A percentile compares a stretch with the other conserved stretches of the same genome.
Conservation (phyloP, 1,140 invertebrate genomes). For the Ptiloglossa arizonensis region DNA sequence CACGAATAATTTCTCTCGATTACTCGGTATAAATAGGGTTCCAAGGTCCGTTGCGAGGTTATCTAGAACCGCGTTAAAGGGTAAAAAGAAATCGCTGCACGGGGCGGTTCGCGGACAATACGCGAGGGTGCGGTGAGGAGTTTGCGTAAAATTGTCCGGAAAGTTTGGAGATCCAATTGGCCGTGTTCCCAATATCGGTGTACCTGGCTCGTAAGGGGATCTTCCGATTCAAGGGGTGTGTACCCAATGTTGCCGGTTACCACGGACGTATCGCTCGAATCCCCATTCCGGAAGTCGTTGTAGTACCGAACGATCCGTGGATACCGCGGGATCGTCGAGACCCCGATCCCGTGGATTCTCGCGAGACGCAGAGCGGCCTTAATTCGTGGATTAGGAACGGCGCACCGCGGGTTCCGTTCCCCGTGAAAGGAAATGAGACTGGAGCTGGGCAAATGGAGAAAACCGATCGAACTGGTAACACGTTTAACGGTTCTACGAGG, state of each 20-base stretch:
- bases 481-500: neutral
- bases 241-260: conserved; percentile 7
- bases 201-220: conserved; percentile 25
- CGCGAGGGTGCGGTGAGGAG: neutral
- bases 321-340: conserved; percentile 14
- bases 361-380: conserved; percentile 30
- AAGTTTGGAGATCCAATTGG: conserved; percentile 16
- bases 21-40: no score
- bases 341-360: conserved; percentile 7
- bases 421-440: conserved; percentile 32
- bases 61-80: no score
- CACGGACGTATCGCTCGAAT: neutral
- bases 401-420: conserved; percentile 7
- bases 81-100: no score
- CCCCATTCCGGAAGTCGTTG: neutral
- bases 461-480: conserved; percentile 18
- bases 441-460: conserved; percentile 23
- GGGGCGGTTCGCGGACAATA: no score
- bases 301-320: neutral
- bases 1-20: no score
- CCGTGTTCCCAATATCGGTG: conserved; percentile 24
- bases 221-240: neutral
- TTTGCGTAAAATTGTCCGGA: neutral
- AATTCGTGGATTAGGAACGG: conserved; percentile 53
- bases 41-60: no score